phyloP scores from a whole-genome alignment of 2,113 vertebrate species.

The Psammodynastes pulverulentus region DNA sequence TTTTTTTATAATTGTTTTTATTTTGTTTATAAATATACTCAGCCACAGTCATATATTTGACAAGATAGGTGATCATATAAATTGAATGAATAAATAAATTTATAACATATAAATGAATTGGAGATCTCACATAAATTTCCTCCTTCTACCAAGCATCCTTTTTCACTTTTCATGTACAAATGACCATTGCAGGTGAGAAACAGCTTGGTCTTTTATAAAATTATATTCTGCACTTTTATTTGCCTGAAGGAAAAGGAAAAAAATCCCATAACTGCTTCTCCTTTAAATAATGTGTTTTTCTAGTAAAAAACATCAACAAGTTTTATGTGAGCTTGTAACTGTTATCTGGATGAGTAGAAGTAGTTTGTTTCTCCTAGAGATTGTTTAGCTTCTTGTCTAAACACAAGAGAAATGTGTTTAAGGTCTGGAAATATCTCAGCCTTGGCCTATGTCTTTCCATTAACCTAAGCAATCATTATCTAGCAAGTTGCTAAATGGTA shows the following conservation, averaged over 20 bases:
- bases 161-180: background rate
- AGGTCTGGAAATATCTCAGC: background rate
- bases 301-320: background rate
- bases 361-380: background rate
- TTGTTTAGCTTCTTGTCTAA: background rate
- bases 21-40: background rate
- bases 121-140: background rate
- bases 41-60: background rate
- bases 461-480: background rate
- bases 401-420: background rate
- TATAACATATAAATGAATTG: background rate
- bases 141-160: background rate
- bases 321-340: background rate
- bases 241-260: background rate
- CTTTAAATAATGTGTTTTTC: background rate
- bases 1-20: background rate
- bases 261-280: background rate
- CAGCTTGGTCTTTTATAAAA: constrained; percentile 11
- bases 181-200: background rate
- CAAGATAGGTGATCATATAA: background rate
- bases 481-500: background rate
- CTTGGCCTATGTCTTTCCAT: background rate
- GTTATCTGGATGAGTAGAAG: background rate
- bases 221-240: constrained; percentile 1
- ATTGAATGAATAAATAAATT: background rate